Conservation (phyloP, 2,797 vertebrate genomes). For the Sebastes oblongus region DNA sequence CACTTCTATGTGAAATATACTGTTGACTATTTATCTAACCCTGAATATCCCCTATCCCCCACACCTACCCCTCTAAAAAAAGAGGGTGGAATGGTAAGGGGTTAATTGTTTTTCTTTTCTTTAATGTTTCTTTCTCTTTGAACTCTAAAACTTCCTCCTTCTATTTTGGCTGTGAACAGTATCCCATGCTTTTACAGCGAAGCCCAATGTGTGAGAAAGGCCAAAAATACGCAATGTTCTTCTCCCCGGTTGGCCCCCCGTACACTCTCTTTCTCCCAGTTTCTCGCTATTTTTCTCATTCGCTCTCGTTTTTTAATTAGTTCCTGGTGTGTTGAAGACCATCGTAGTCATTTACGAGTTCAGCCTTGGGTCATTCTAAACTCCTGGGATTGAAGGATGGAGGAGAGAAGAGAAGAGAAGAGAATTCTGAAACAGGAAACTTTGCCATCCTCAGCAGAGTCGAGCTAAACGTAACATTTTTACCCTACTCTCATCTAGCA, state of each 20-base stretch:
- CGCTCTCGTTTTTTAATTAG: conserved; percentile 39
- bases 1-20: too few species aligned
- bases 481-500: conserved; percentile 31
- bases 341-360: conserved; percentile 42
- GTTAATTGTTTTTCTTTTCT: not conserved
- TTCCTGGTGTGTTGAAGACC: conserved; percentile 35
- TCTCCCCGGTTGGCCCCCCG: not conserved
- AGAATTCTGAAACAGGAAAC: conserved; percentile 4
- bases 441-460: conserved; percentile 8
- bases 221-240: not conserved
- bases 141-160: not conserved
- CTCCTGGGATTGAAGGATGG: conserved; percentile 13
- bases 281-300: conserved; percentile 2
- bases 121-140: not conserved
- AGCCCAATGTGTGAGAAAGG: not conserved
- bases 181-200: not conserved
- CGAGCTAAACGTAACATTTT: conserved; percentile 42
- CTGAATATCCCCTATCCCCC: too few species aligned
- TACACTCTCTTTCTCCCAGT: not conserved
- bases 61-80: too few species aligned
- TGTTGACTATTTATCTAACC: too few species aligned
- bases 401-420: not conserved
- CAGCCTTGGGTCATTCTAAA: conserved; percentile 45
- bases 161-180: not conserved
- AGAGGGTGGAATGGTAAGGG: too few species aligned